Evolutionary conservation across 2,113 vertebrate genomes (phyloP).

Genomic region (Pluvialis apricaria): DNA sequence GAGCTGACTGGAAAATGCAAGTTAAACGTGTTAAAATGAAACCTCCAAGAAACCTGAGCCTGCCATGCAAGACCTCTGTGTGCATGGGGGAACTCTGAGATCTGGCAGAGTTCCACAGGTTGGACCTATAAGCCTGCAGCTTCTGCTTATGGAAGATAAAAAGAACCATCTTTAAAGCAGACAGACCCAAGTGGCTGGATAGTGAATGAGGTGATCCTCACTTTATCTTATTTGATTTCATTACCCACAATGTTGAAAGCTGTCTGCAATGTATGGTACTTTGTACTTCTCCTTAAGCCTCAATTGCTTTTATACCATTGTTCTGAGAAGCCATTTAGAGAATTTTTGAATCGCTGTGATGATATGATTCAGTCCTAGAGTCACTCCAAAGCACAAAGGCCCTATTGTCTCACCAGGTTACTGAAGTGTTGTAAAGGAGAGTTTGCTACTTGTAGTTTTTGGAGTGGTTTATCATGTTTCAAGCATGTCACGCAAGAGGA

Average conservation of each 20-base stretch:
- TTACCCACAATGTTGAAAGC: constrained; percentile 12
- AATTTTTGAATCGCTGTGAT: constrained; percentile 24
- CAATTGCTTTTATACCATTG: constrained; percentile 20
- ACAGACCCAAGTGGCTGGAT: neutral
- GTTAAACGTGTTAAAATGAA: neutral
- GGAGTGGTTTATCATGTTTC: neutral
- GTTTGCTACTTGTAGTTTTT: neutral
- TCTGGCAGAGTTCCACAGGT: neutral
- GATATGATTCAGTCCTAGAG: constrained; percentile 10
- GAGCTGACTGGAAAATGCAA: neutral
- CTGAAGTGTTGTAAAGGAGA: neutral
- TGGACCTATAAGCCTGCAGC: neutral
- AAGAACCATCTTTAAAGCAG: neutral
- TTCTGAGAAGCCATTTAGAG: constrained; percentile 23
- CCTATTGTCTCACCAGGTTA: neutral
- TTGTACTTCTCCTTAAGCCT: constrained; percentile 45
- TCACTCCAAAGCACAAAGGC: constrained; percentile 20
- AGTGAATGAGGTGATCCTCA: neutral
- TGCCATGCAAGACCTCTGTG: neutral
- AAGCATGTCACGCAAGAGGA: neutral
- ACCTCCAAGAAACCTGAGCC: neutral
- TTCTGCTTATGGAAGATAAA: neutral
- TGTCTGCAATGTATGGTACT: neutral
- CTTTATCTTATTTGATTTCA: constrained; percentile 43
- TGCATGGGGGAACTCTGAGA: neutral